Conservation (phyloP, 2,888 invertebrate species). For the Eudemis profundana region DNA sequence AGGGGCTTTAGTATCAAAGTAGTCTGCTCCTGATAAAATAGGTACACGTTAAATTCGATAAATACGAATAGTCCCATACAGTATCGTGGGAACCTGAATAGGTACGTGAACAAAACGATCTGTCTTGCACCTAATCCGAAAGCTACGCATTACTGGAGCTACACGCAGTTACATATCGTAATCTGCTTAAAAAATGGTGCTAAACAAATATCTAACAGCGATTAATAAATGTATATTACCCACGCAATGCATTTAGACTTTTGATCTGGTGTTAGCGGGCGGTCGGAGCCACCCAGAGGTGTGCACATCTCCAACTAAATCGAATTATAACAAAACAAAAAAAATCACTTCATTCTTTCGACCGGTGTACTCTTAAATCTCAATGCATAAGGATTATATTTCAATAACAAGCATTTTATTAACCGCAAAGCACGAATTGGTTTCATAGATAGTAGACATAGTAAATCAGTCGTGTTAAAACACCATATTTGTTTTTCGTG, state of each 20-base stretch:
- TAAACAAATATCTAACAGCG: conserved; percentile 72
- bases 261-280: conserved; percentile 76
- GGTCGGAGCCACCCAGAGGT: conserved; percentile 81
- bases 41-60: not conserved
- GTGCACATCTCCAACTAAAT: conserved; percentile 77
- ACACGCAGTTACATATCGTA: conserved; percentile 66
- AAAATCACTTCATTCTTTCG: conserved; percentile 43
- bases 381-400: conserved; percentile 54
- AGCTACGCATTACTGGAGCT: conserved; percentile 43
- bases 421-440: conserved; percentile 49
- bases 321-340: conserved; percentile 70
- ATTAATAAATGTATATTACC: conserved; percentile 77
- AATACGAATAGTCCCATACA: not conserved
- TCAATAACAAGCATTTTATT: conserved; percentile 33
- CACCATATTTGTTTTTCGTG: conserved; percentile 65
- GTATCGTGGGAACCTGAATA: conserved; percentile 36
- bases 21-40: not conserved
- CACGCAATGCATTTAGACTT: conserved; percentile 73
- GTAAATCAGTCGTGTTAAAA: conserved; percentile 67
- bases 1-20: too few species aligned
- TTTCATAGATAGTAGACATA: conserved; percentile 60
- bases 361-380: conserved; percentile 45
- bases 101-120: conserved; percentile 36
- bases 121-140: conserved; percentile 42
- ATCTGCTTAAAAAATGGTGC: conserved; percentile 68